Evolutionary conservation across 2,113 vertebrate species (phyloP).

Genomic region (Ailurus styani): DNA sequence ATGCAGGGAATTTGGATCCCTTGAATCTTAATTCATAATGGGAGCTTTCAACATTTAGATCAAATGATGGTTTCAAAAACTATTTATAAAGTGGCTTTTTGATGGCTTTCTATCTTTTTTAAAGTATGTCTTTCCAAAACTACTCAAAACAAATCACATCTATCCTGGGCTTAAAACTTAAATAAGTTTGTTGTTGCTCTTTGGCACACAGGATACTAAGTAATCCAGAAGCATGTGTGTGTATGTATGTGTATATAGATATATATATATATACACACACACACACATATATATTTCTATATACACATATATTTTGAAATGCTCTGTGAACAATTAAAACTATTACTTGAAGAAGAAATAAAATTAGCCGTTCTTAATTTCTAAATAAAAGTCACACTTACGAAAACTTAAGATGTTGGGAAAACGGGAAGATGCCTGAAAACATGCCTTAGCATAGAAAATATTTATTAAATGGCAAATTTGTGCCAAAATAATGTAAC

Average conservation of each 20-base stretch:
- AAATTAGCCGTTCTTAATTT: background rate
- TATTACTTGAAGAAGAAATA: background rate
- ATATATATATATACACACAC: background rate
- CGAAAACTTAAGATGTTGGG: background rate
- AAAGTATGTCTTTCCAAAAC: background rate
- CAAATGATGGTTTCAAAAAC: background rate
- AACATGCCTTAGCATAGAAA: background rate
- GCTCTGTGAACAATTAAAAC: background rate
- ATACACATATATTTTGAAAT: background rate
- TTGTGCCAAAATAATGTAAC: background rate
- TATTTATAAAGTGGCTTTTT: background rate
- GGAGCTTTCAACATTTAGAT: background rate
- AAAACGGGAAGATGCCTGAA: background rate
- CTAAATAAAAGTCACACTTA: background rate
- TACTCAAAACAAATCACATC: background rate
- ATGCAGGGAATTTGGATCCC: background rate
- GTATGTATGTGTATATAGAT: background rate
- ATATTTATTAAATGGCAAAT: background rate
- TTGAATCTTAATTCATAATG: background rate
- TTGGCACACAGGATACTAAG: fast-evolving
- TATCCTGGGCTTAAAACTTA: background rate
- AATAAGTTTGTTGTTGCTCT: background rate
- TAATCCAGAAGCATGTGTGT: background rate
- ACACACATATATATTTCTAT: background rate
- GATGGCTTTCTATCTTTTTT: background rate